Base-by-base conservation (phyloP, 2,888 invertebrate genomes). In the Nycteola revayana region DNA sequence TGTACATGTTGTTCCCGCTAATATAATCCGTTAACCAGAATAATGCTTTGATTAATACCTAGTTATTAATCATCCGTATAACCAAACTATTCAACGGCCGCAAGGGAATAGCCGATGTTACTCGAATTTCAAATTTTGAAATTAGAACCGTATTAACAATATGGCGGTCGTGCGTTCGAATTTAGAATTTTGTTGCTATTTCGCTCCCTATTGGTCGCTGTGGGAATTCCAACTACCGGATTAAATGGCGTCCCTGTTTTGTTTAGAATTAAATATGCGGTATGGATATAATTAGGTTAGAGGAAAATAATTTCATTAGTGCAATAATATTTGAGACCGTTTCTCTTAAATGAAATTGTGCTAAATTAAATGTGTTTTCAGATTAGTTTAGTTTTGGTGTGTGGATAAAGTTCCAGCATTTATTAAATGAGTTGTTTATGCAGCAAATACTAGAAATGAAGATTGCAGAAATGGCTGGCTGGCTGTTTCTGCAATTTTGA, bases 1-100 rank as follows among this genome's bases (percentile, higher is more conserved):
- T 17, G 34, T 14, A 26, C 46, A 45, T 51, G 45, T 46, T 18
- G 35, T 11, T 35, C 30, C 25, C 27, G 23, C 27, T 46, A 31
- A 39, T 32, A 40, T 45, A 45, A 48, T 50, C 45, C 51, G 17
- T 20, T 21, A 7, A 14, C 25, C 66, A 60, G 66, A 67, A 76
- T 75, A 75, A 77, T 76, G 70, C 68, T 66, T 66, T 80, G 79
- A 78, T 78, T 80, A 80, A 79, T 81, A 78, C 64, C 71, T 62
- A 63, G 72, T 63, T 72, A 77, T 77, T 77, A 78, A 76, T 81
- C 80, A 80, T 76, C 66, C 65, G 72, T 63, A 66, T 60, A 66
- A 62, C 73, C 66, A 69, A 75, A 80, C 80, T 82, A 80, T 84
- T 79, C 79, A 76, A 66, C 66, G 70, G 70, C 61, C 75, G 56